Evolutionary conservation across 2,797 vertebrate species (phyloP).

Genomic region (Bradypodion ventrale): DNA sequence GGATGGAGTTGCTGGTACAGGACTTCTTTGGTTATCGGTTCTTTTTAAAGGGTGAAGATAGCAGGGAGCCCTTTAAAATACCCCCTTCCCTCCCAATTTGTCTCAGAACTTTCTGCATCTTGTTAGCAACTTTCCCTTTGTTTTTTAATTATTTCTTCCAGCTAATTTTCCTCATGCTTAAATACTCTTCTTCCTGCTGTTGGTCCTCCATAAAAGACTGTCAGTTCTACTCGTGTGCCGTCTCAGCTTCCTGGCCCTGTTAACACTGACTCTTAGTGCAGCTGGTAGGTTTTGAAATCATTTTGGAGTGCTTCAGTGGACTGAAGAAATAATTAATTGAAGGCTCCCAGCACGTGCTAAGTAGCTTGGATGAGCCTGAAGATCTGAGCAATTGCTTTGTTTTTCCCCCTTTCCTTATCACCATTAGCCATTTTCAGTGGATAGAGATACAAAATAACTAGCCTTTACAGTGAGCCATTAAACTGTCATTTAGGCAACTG

Average conservation of each 20-base stretch:
- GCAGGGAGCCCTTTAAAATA: neutral
- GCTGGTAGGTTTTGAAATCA: constrained; percentile 66
- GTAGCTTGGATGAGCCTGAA: constrained; percentile 65
- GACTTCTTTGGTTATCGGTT: too few species aligned
- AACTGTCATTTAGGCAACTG: constrained; percentile 84
- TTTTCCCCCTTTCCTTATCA: constrained; percentile 74
- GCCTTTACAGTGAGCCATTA: constrained; percentile 80
- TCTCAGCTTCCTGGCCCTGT: constrained; percentile 57
- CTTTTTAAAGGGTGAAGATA: neutral
- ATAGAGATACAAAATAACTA: constrained; percentile 83
- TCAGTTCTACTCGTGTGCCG: constrained; percentile 44
- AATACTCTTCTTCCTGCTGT: constrained; percentile 1
- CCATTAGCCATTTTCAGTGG: constrained; percentile 78
- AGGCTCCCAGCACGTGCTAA: constrained; percentile 65
- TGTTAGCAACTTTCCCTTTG: neutral
- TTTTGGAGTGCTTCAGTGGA: constrained; percentile 72
- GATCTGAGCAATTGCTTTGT: constrained; percentile 72
- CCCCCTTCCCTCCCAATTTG: neutral
- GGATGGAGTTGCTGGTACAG: neutral
- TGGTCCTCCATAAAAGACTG: constrained; percentile 43
- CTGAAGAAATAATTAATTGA: constrained; percentile 72
- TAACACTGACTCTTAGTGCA: constrained; percentile 54
- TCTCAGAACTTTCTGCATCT: neutral
- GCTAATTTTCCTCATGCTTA: neutral
- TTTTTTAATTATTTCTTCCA: neutral